A percentile compares a stretch with the other conserved stretches of the same genome.
These are phyloP conservation scores for Dasyprocta punctata DNA, from an alignment of 2,113 vertebrate genomes.

Conservation along the genomic window DNA sequence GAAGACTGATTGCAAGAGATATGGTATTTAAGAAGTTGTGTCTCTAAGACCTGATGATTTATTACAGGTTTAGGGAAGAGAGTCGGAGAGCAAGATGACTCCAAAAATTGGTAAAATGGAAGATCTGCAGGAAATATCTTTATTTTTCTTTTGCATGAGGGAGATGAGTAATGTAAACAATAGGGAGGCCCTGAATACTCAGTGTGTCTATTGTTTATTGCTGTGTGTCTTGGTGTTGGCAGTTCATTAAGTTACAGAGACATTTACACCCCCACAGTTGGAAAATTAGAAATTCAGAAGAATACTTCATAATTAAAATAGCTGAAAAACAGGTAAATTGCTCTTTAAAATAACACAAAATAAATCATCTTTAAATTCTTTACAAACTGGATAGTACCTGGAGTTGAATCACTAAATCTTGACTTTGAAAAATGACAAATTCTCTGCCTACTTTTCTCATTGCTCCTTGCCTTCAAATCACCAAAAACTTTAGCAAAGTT, in stretches of 20 bases:
- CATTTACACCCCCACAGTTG: not conserved
- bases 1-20: constrained; percentile 52
- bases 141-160: constrained; percentile 51
- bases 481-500: constrained; percentile 12
- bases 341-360: constrained; percentile 31
- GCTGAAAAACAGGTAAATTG: constrained; percentile 23
- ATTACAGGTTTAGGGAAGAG: constrained; percentile 32
- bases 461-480: constrained; percentile 22
- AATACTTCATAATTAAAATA: constrained; percentile 60
- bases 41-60: constrained; percentile 64
- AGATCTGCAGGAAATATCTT: constrained; percentile 56
- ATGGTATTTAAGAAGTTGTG: constrained; percentile 30
- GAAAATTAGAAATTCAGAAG: constrained; percentile 37
- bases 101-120: constrained; percentile 53
- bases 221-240: not conserved
- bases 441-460: constrained; percentile 24
- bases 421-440: constrained; percentile 53
- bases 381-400: not conserved
- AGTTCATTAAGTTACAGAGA: constrained; percentile 31
- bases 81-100: constrained; percentile 49
- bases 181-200: constrained; percentile 46
- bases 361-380: constrained; percentile 65
- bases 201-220: constrained; percentile 36
- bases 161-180: constrained; percentile 64
- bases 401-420: constrained; percentile 56